Conservation (phyloP, 2,797 vertebrate genomes). For the Harpagifer antarcticus region DNA sequence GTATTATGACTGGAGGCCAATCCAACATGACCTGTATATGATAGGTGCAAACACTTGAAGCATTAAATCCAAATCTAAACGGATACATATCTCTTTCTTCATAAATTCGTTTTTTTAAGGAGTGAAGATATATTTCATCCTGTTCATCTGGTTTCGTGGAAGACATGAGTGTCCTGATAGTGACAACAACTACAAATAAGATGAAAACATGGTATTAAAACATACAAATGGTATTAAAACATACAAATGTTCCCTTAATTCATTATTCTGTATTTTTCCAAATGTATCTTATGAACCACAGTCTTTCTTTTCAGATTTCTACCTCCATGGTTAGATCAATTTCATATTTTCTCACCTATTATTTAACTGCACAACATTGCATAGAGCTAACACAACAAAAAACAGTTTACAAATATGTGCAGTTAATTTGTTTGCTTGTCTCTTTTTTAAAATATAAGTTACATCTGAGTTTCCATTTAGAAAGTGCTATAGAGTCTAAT, state of each 20-base stretch:
- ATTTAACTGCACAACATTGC: neutral
- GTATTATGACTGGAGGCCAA: constrained; percentile 28
- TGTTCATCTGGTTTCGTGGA: neutral
- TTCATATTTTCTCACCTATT: neutral
- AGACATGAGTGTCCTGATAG: neutral
- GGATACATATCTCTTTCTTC: neutral
- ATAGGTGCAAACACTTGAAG: neutral
- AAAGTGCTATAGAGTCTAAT: constrained; percentile 4
- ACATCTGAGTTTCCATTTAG: neutral
- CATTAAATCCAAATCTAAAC: neutral
- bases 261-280: neutral
- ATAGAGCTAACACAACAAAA: neutral
- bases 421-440: neutral
- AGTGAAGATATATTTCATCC: neutral
- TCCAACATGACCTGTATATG: neutral
- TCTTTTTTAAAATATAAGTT: no score
- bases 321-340: neutral
- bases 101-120: neutral
- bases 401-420: neutral
- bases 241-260: neutral
- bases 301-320: neutral
- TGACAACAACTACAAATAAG: neutral
- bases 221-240: neutral
- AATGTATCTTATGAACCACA: neutral
- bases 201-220: neutral